Conservation (phyloP, 2,113 vertebrate species). For the Hucho hucho region DNA sequence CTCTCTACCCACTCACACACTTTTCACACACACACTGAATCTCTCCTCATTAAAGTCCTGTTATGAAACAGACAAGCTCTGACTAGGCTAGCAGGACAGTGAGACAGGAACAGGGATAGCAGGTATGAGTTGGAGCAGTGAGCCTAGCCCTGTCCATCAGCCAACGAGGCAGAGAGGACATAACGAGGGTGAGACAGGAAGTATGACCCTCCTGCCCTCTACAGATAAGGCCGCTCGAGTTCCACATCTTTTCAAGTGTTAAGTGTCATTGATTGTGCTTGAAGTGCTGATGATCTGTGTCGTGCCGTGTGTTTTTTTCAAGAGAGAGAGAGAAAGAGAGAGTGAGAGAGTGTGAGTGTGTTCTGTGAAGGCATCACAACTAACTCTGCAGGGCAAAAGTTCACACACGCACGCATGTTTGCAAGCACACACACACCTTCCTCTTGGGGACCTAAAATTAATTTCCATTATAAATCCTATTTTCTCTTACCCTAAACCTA, state of each 20-base stretch:
- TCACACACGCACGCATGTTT: background rate
- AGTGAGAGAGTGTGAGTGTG: background rate
- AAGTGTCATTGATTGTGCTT: constrained; percentile 5
- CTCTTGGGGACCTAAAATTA: too few relatives aligned
- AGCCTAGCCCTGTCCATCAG: background rate
- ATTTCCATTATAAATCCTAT: too few relatives aligned
- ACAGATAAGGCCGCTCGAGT: background rate
- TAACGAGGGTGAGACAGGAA: background rate
- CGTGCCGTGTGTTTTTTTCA: background rate
- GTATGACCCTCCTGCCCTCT: background rate
- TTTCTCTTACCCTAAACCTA: too few relatives aligned
- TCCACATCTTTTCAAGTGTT: background rate
- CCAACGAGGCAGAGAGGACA: background rate
- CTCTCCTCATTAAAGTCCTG: background rate
- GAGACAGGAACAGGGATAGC: background rate
- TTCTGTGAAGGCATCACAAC: background rate
- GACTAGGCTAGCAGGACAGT: background rate
- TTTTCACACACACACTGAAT: background rate
- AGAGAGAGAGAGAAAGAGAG: too few relatives aligned
- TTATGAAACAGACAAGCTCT: background rate
- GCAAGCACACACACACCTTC: background rate
- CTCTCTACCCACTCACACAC: too few relatives aligned
- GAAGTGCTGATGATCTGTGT: background rate
- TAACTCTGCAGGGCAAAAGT: background rate
- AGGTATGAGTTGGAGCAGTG: background rate